Conservation (phyloP, 1,140 invertebrate species). For the Drosophila willistoni region DNA sequence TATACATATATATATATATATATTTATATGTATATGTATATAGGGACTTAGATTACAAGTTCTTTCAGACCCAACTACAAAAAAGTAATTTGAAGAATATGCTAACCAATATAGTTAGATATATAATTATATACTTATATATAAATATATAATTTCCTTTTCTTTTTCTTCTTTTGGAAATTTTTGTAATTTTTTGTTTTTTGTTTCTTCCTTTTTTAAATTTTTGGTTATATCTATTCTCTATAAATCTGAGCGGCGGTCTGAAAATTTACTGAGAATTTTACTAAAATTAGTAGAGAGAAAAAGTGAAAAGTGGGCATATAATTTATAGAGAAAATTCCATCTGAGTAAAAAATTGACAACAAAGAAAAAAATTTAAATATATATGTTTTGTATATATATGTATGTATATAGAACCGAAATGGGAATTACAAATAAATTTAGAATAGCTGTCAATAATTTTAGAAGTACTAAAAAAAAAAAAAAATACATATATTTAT, state of each 20-base stretch:
- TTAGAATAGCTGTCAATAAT: constrained; percentile 37
- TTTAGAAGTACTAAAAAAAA: constrained; percentile 3
- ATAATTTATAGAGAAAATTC: constrained; percentile 34
- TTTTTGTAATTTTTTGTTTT: neutral
- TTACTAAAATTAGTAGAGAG: constrained; percentile 31
- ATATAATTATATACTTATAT: constrained; percentile 9
- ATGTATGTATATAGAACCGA: neutral
- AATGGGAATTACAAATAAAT: constrained; percentile 16
- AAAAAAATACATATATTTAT: neutral
- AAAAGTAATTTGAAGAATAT: constrained; percentile 24
- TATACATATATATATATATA: constrained; percentile 11
- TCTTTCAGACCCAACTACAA: constrained; percentile 56
- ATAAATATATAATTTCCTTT: constrained; percentile 13
- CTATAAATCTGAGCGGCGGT: constrained; percentile 36
- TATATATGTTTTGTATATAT: too few relatives aligned
- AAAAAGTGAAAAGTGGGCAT: constrained; percentile 3
- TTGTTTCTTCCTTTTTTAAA: neutral
- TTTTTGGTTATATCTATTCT: constrained; percentile 22
- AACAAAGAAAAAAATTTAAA: constrained; percentile 9
- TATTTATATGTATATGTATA: constrained; percentile 19
- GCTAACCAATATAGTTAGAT: constrained; percentile 14
- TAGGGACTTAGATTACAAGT: constrained; percentile 64
- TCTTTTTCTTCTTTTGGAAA: neutral
- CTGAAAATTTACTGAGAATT: constrained; percentile 49
- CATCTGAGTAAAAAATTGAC: constrained; percentile 44